Base-by-base conservation (phyloP, 2,113 vertebrate species). In the Girardinichthys multiradiatus region DNA sequence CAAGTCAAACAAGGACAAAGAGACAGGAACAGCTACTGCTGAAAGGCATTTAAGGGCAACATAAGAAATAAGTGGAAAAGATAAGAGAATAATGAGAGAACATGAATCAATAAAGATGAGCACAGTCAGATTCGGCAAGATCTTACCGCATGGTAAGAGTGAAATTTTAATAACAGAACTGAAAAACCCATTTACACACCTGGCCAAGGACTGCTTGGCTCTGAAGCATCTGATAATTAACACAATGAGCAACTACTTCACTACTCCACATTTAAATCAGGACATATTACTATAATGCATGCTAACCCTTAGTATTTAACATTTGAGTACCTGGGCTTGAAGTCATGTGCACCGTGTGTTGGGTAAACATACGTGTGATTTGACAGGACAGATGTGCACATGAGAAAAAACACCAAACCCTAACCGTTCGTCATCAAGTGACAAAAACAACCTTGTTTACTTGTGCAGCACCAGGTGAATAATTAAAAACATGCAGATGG, bases 381-480 rank as follows among this genome's bases (percentile, higher is more conserved):
- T 48, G 42, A 62, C 29, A 30, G 62, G 66, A 45, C 64, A 39
- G 69, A 81, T 65, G 35, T 33, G 58, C 26, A 28, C 59, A 66
- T 48, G 8, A 26, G 13, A 75, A 66, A n/a, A 71, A 74, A 82
- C 39, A 58, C 21, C 68, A 80, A 24, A 75, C 61, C 58, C 33
- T 37, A 51, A 57, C 68, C 48, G 80, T 82, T 80, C 82, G 74
- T 83, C 83, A 82, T 69, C 65, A 26, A 67, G 75, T 74, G 60
- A 74, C 77, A 67, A 72, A 81, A 88, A 83, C 74, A 80, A 64
- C 30, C 72, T 81, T 70, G 68, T 70, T 75, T 67, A 75, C 35
- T 13, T 30, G 72, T 51, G 67, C 54, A 35, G 73, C 74, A 74
- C 58, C 76, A 77, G 72, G 64, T 86, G 83, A 90, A 91, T 88